phyloP scores from a whole-genome alignment of 2,113 vertebrate genomes.

The Pseudorhombus dupliciocellatus region DNA sequence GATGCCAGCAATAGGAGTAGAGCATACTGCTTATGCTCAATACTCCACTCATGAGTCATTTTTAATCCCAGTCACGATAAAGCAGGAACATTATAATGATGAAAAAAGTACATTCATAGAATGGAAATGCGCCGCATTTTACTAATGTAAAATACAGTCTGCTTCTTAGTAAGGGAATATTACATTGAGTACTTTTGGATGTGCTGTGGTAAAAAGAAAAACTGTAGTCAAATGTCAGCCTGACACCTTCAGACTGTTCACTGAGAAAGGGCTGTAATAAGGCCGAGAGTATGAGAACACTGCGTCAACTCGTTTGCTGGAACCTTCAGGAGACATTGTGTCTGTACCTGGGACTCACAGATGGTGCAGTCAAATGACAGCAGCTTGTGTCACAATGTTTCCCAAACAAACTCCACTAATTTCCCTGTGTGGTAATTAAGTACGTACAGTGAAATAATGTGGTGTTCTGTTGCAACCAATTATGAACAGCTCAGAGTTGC shows the following conservation, averaged over 20 bases:
- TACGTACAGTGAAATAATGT: conserved; percentile 63
- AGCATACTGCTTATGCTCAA: background rate
- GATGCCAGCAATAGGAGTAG: background rate
- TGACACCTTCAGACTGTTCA: too few species aligned
- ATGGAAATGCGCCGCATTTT: too few species aligned
- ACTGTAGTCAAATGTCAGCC: background rate
- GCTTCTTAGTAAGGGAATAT: too few species aligned
- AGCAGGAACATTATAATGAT: too few species aligned
- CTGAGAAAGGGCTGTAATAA: too few species aligned
- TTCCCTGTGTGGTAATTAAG: conserved; percentile 69
- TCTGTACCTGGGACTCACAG: conserved; percentile 28
- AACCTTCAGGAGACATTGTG: background rate
- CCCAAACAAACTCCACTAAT: conserved; percentile 64
- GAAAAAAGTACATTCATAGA: too few species aligned
- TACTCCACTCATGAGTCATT: background rate
- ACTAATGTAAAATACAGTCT: too few species aligned
- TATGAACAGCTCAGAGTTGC: conserved; percentile 65
- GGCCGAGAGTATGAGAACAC: background rate
- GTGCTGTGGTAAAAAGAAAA: too few species aligned
- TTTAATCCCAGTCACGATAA: too few species aligned
- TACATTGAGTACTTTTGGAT: too few species aligned
- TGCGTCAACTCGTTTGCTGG: background rate
- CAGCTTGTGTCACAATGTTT: conserved; percentile 54
- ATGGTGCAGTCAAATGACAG: conserved; percentile 44
- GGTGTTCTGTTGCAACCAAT: conserved; percentile 63